phyloP scores from a whole-genome alignment of 2,888 invertebrate genomes.

The Eucera pruinosa region DNA sequence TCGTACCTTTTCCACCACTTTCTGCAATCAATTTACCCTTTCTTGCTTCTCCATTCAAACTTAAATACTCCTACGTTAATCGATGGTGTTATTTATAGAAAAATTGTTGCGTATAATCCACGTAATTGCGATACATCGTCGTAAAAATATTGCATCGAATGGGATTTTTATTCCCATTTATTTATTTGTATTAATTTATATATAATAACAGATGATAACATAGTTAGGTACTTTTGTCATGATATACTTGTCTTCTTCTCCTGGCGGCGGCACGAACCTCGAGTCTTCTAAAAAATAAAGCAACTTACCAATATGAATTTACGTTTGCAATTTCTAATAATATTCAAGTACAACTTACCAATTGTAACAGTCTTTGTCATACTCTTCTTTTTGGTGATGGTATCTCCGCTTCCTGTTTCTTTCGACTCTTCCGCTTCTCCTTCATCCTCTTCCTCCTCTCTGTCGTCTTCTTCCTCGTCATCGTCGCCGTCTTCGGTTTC shows the following conservation, averaged over 20 bases:
- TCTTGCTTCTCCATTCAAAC: neutral
- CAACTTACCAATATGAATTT: too few relatives aligned
- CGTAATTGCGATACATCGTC: too few relatives aligned
- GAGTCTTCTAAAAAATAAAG: slow-evolving; percentile 18
- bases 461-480: slow-evolving; percentile 1
- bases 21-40: slow-evolving; percentile 83
- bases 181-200: too few relatives aligned
- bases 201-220: neutral
- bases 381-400: neutral
- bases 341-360: slow-evolving; percentile 12
- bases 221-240: slow-evolving; percentile 74
- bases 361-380: neutral
- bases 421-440: neutral
- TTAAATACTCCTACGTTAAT: too few relatives aligned
- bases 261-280: slow-evolving; percentile 76
- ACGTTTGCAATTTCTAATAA: too few relatives aligned
- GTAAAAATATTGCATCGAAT: too few relatives aligned
- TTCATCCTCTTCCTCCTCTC: slow-evolving; percentile 7
- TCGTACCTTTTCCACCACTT: slow-evolving; percentile 86
- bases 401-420: slow-evolving; percentile 28
- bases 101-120: too few relatives aligned
- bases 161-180: too few relatives aligned
- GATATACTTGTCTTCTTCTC: slow-evolving; percentile 79
- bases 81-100: too few relatives aligned
- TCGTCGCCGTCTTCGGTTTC: slow-evolving; percentile 33